Conservation (phyloP, 2,888 invertebrate genomes). For the Agriotes lineatus region DNA sequence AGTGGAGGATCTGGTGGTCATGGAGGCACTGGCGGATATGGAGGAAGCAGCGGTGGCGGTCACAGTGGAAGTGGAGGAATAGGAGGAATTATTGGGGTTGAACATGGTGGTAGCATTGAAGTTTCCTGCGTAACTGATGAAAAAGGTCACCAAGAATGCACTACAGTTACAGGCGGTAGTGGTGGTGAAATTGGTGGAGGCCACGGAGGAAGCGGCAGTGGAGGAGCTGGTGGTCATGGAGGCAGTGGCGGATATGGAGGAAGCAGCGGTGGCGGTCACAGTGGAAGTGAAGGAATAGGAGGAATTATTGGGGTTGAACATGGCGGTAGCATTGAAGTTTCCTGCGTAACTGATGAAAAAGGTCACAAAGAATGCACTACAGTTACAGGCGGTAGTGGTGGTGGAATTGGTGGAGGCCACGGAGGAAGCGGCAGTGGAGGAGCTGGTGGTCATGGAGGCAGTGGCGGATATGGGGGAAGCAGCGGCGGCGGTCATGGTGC, state of each 20-base stretch:
- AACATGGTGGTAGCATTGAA: background rate
- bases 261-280: slow-evolving; percentile 13
- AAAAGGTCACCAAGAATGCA: background rate
- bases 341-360: background rate
- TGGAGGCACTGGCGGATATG: background rate
- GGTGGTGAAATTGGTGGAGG: slow-evolving; percentile 12
- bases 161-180: background rate
- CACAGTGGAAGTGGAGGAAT: background rate
- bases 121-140: background rate
- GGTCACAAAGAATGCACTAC: background rate
- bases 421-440: slow-evolving; percentile 2
- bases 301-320: background rate
- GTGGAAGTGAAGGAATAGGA: background rate
- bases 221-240: background rate
- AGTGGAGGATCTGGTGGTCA: background rate
- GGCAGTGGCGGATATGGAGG: slow-evolving; percentile 10
- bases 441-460: background rate
- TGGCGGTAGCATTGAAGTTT: background rate
- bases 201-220: background rate
- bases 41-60: slow-evolving; percentile 7
- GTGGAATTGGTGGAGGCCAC: slow-evolving; percentile 6
- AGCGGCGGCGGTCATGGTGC: slow-evolving; percentile 14
- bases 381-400: background rate
- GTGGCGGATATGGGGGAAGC: slow-evolving; percentile 14
- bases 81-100: background rate